Evolutionary conservation across 2,113 vertebrate species (phyloP).

Genomic region (Podiceps cristatus): DNA sequence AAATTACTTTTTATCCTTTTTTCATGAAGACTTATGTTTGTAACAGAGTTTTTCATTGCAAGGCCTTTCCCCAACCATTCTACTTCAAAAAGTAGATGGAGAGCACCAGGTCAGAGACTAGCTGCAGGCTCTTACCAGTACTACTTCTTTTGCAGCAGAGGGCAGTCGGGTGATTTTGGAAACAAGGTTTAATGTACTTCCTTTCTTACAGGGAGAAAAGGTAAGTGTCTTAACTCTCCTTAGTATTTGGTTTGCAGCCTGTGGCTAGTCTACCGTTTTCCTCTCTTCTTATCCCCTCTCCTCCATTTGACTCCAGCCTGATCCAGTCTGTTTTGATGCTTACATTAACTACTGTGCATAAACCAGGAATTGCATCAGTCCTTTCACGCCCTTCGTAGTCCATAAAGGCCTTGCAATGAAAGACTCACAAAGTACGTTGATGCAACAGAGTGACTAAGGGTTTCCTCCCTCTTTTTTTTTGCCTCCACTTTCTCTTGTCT

Average conservation of each 20-base stretch:
- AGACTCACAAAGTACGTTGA: slow-evolving; percentile 80
- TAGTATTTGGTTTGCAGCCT: slow-evolving; percentile 79
- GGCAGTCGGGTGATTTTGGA: slow-evolving; percentile 49
- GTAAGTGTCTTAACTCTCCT: slow-evolving; percentile 60
- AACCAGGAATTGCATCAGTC: background rate
- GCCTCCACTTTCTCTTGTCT: slow-evolving; percentile 74
- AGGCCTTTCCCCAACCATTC: slow-evolving; percentile 76
- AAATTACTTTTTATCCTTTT: slow-evolving; percentile 76
- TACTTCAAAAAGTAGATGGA: slow-evolving; percentile 76
- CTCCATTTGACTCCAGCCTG: slow-evolving; percentile 45
- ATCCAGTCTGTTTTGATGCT: background rate
- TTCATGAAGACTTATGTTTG: slow-evolving; percentile 50
- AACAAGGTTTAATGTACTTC: slow-evolving; percentile 2
- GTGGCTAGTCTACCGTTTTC: slow-evolving; percentile 69
- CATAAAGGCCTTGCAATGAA: slow-evolving; percentile 88
- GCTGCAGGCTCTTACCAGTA: slow-evolving; percentile 80
- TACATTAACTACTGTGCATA: background rate
- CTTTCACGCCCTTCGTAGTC: background rate
- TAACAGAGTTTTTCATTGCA: slow-evolving; percentile 87
- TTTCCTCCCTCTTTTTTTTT: slow-evolving; percentile 82
- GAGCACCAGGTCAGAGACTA: slow-evolving; percentile 79
- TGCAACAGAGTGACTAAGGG: slow-evolving; percentile 87
- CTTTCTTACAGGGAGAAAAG: slow-evolving; percentile 48
- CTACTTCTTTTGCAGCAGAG: slow-evolving; percentile 73
- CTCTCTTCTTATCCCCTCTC: background rate